Evolutionary conservation across 2,797 vertebrate genomes (phyloP), one percentile per base, ranked within the genome.

Genomic region (Lepidocolaptes lacrymiger): DNA sequence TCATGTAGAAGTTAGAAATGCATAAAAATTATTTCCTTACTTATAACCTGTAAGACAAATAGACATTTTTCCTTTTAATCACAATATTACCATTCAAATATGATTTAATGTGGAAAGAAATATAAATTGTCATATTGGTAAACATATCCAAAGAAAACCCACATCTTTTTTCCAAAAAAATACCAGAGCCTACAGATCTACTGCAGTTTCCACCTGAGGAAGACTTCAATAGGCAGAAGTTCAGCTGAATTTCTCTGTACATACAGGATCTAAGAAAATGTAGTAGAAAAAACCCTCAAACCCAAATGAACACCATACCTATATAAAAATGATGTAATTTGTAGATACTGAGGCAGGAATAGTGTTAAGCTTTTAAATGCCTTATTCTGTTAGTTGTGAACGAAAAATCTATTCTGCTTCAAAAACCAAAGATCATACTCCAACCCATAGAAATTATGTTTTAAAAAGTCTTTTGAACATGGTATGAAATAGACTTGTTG

Each of bases 261-360:
- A 80, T 6, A 51, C 1, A 27, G 2, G 18, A 78, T 66, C 15
- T 75, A 41, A 85, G 74, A 19, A 92, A 85, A 79, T 12, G 81
- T 0, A 7, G 13, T 7, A 67, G 3, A 12, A 26, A n/a, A 58
- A 44, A 58, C 1, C 0, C 4, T 23, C 27, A 59, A 72, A 59
- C 15, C 7, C 36, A 56, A 69, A 66, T 18, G 15, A 85, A 72
- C 18, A 49, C 14, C 2, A 18, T 11, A 34, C 4, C 43, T 63
- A 17, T 13, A 44, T 6, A 85, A 62, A 88, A 79, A 61, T 7
- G 17, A 37, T 2, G 17, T 22, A 20, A 84, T n/a, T 39, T 86
- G 24, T 44, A 82, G 21, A 30, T 18, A 17, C 21, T 78, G 27
- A 89, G 49, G 49, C 19, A 80, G 37, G 16, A 94, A 78, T 55